Evolutionary conservation across 2,113 vertebrate genomes (phyloP), one percentile per base, ranked within the genome.

Genomic region (human (Homo sapiens)): DNA sequence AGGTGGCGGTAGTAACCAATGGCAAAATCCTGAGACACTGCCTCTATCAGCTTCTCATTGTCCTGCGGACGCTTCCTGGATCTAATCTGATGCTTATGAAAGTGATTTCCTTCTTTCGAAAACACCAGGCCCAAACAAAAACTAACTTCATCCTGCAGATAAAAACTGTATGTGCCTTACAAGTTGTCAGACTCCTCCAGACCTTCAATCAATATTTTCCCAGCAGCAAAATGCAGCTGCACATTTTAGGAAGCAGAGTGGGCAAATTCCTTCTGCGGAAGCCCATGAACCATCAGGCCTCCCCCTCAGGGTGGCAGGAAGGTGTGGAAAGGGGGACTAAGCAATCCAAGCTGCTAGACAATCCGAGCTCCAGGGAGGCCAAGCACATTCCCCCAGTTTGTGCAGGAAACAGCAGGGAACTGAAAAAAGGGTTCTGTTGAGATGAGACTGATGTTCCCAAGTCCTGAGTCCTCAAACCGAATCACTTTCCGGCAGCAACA

Each of bases 1-100:
- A 98, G 98, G 81, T 98, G 98, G 98, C 98, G 97, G 96, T 97
- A 79, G 96, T 88, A 87, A 93, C 90, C 98, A 84, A 97, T 0
- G 43, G 89, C 94, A 98, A 98, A 90, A 14, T 64, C 79, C 48
- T 5, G 16, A 43, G 0, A 40, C 27, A n/a, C 27, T 0, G 0
- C 1, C 23, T 0, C 13, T 23, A 6, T 50, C n/a, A 13, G 81
- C 32, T 38, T 84, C 70, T 80, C 89, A 10, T 59, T 68, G 90
- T 78, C 87, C 88, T 1, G 40, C 1, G 45, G 92, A 87, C 25
- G 78, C 72, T 97, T 98, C 96, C 98, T 96, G 96, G 45, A 87
- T 84, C 97, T 98, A 96, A 96, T 95, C 97, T 88, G 96, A 94
- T 96, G 93, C 96, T 94, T 97, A 75, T 10, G 75, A 95, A 89